Percentiles rank a stretch among this genome's conserved stretches.
phyloP scores from a whole-genome alignment of 2,113 vertebrate species.

The Psettodes erumei region DNA sequence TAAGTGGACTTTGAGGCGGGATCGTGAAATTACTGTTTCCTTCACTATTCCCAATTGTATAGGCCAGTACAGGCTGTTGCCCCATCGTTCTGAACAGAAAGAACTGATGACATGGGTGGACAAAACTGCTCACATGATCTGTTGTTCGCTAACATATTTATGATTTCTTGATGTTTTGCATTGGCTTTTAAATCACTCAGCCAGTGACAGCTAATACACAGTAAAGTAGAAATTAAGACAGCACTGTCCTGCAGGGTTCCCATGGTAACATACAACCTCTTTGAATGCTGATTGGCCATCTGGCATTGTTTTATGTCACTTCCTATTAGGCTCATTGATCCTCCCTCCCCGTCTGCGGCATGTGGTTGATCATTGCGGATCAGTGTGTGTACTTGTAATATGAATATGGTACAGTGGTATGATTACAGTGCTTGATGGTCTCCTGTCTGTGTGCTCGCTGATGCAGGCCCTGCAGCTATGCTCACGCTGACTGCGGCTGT shows the following conservation, averaged over 20 bases:
- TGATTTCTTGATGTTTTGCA: slow-evolving; percentile 14
- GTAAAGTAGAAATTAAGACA: slow-evolving; percentile 44
- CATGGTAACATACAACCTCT: slow-evolving; percentile 66
- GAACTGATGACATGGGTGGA: neutral
- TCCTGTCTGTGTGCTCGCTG: slow-evolving; percentile 52
- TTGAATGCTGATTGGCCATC: slow-evolving; percentile 75
- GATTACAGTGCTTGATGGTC: slow-evolving; percentile 63
- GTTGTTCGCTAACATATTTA: slow-evolving; percentile 11
- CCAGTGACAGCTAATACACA: slow-evolving; percentile 14
- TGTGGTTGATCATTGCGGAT: slow-evolving; percentile 65
- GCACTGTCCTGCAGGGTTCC: slow-evolving; percentile 55
- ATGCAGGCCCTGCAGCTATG: slow-evolving; percentile 56
- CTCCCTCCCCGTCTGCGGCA: slow-evolving; percentile 57
- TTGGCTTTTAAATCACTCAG: slow-evolving; percentile 28
- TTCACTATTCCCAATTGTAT: neutral
- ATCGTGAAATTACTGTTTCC: too few relatives aligned
- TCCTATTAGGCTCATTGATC: slow-evolving; percentile 73
- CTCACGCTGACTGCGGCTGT: slow-evolving; percentile 38
- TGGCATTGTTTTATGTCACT: slow-evolving; percentile 78
- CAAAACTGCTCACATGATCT: neutral
- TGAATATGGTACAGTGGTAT: slow-evolving; percentile 68
- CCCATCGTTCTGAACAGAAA: neutral
- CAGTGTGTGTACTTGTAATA: slow-evolving; percentile 70
- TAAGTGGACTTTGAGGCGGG: too few relatives aligned
- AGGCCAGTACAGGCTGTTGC: neutral